Evolutionary conservation across 2,888 invertebrate species (phyloP).

Genomic region (Tribolium freemani): DNA sequence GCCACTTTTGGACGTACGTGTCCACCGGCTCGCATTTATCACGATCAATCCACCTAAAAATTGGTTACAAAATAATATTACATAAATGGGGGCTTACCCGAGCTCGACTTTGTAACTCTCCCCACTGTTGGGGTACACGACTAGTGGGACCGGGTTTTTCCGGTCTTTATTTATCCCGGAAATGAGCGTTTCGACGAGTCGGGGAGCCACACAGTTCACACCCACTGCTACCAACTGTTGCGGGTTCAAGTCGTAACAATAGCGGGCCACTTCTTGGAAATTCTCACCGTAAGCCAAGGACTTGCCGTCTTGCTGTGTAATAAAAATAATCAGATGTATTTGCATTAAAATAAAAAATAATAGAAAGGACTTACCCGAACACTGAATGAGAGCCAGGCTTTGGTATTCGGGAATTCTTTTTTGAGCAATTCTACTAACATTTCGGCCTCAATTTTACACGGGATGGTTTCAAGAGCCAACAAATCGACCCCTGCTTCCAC

Average conservation of each 20-base stretch:
- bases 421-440: conserved; percentile 84
- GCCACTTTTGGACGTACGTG: conserved; percentile 84
- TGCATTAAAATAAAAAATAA: neutral
- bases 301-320: conserved; percentile 71
- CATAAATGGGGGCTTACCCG: conserved; percentile 70
- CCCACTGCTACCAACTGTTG: conserved; percentile 89
- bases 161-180: conserved; percentile 70
- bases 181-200: conserved; percentile 75
- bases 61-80: neutral
- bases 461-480: conserved; percentile 93
- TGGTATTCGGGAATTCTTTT: conserved; percentile 79
- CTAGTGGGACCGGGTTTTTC: conserved; percentile 76
- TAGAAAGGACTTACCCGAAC: conserved; percentile 76
- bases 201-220: conserved; percentile 87
- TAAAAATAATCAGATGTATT: neutral
- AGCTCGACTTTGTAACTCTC: conserved; percentile 81
- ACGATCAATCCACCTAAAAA: conserved; percentile 77
- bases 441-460: conserved; percentile 86
- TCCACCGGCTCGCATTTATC: conserved; percentile 80
- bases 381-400: conserved; percentile 91
- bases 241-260: conserved; percentile 74
- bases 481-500: conserved; percentile 87
- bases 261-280: conserved; percentile 80
- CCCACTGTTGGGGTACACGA: conserved; percentile 95
- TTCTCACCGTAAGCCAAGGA: conserved; percentile 85